Evolutionary conservation across 2,797 vertebrate species (phyloP), one percentile per base, ranked within the genome.

Genomic region (Nyctalus aviator): DNA sequence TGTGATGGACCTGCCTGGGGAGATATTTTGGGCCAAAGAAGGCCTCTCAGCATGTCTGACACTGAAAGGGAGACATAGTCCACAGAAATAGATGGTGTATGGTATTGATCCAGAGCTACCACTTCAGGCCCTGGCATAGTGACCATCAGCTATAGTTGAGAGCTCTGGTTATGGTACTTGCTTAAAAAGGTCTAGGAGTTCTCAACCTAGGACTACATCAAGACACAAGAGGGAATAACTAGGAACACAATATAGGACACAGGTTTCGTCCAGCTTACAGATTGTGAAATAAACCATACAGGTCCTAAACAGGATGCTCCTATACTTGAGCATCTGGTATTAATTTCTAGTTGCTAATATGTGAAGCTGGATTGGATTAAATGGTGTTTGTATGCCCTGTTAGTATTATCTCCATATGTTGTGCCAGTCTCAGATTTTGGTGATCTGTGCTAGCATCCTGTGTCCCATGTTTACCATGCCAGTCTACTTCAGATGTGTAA

Each of bases 261-360:
- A 48, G 55, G 35, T 93, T 50, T 68, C 30, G 64, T 41, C 32
- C 71, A 93, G 48, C 55, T 78, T 82, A 81, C 81, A 37, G 64
- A 50, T 84, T 79, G 6, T 57, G 46, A 93, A 46, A 84, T 53
- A 92, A 90, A 94, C 17, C 59, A 93, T 55, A 77, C 2, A 81
- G 48, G 30, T 88, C 30, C 48, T 78, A 73, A 92, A 32, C 20
- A 66, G 32, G 27, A 32, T 46, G 48, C 6, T 59, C 32, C 41
- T 79, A 46, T 9, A 79, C 30, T 32, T 78, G 78, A 84, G 46
- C 41, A 76, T 91, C 46, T 84, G 32, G 53, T 57, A 32, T 68
- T 62, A 81, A 44, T 69, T 68, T 32, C 68, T 44, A 78, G 77
- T 72, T 78, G 59, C 48, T 79, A 69, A 81, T 95, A 55, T 20